phyloP scores from a whole-genome alignment of 2,888 invertebrate species.

The Tachina fera region DNA sequence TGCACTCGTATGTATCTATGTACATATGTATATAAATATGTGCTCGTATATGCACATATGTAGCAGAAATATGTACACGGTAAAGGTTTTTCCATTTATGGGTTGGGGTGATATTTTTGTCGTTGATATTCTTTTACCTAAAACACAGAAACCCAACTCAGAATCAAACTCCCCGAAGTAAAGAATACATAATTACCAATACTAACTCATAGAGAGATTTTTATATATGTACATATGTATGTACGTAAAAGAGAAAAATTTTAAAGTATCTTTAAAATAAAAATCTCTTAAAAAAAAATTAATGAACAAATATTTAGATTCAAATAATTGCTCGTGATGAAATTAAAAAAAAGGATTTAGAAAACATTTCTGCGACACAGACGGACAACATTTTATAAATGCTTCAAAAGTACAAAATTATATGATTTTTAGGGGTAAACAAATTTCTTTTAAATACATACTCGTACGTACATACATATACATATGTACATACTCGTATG shows the following conservation, averaged over 20 bases:
- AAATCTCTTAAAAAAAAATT: constrained; percentile 11
- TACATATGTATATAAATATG: too few relatives aligned
- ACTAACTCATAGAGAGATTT: constrained; percentile 30
- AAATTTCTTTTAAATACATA: too few relatives aligned
- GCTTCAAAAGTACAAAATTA: too few relatives aligned
- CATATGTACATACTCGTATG: too few relatives aligned
- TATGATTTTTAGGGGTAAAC: too few relatives aligned
- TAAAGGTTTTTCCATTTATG: neutral
- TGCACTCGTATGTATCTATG: too few relatives aligned
- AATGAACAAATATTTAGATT: neutral
- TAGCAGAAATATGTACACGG: neutral
- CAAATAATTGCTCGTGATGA: neutral
- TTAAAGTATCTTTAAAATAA: neutral
- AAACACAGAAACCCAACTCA: constrained; percentile 19
- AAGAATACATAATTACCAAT: constrained; percentile 40
- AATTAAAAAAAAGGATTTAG: neutral
- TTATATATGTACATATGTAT: neutral
- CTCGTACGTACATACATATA: too few relatives aligned
- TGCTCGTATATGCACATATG: too few relatives aligned
- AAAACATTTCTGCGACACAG: neutral
- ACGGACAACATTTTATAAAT: too few relatives aligned
- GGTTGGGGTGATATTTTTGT: neutral
- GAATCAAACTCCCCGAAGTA: constrained; percentile 47
- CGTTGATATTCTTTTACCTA: constrained; percentile 30
- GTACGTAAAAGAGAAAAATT: neutral